Evolutionary conservation across 2,888 invertebrate species (phyloP).

Genomic region (Candidula unifasciata): DNA sequence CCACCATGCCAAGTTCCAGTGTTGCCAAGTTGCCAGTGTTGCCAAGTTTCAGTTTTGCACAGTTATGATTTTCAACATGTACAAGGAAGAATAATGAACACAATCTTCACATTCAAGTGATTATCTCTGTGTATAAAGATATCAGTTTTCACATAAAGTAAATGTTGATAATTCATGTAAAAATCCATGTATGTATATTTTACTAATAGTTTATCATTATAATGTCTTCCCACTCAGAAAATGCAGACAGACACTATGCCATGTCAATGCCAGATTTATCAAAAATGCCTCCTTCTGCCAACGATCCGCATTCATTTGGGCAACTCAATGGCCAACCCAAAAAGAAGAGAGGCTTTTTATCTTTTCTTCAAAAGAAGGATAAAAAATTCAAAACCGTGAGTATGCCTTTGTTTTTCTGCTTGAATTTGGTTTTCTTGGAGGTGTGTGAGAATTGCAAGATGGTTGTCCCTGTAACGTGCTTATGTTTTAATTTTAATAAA

Average conservation of each 20-base stretch:
- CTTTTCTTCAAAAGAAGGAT: conserved; percentile 71
- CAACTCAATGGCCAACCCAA: conserved; percentile 80
- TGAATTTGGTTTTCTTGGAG: too few species aligned
- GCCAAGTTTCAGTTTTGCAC: too few species aligned
- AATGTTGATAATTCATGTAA: background rate
- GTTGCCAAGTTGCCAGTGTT: too few species aligned
- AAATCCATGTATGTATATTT: background rate
- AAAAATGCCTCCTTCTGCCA: conserved; percentile 47
- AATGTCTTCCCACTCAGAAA: background rate
- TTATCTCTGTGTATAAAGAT: background rate
- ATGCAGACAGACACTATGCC: conserved; percentile 29
- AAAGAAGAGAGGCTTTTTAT: conserved; percentile 76
- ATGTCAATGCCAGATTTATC: conserved; percentile 68
- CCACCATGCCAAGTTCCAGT: too few species aligned
- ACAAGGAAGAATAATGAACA: too few species aligned
- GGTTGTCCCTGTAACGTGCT: too few species aligned
- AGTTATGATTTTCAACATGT: too few species aligned
- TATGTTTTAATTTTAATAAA: too few species aligned
- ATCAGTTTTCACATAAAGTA: background rate
- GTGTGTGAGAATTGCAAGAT: too few species aligned
- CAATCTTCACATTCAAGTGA: too few species aligned
- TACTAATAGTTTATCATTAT: background rate
- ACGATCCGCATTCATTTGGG: conserved; percentile 61
- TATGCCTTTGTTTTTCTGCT: too few species aligned
- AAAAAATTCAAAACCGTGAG: conserved; percentile 78